Conservation (phyloP, 2,888 invertebrate genomes). For the Diarsia brunnea region DNA sequence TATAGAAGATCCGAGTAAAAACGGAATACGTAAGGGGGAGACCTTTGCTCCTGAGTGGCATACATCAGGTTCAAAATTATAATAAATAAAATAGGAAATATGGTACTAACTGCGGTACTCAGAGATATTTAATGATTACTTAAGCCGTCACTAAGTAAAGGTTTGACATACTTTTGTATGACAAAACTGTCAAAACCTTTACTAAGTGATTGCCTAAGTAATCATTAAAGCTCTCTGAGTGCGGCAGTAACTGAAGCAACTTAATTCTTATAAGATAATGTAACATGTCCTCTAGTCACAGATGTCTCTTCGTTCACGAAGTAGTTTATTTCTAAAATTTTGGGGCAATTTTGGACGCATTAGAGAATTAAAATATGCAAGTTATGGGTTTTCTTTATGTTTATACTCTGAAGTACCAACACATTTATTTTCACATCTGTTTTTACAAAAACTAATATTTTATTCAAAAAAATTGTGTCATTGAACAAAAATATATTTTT, state of each 20-base stretch:
- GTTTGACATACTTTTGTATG: no score
- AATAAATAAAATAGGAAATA: neutral
- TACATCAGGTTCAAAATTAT: neutral
- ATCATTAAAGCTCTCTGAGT: no score
- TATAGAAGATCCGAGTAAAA: neutral
- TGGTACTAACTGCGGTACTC: no score
- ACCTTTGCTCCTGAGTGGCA: neutral
- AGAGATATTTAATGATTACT: no score
- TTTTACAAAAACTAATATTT: neutral
- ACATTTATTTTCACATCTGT: neutral
- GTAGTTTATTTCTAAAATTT: neutral
- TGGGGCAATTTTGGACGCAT: neutral
- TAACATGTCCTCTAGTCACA: neutral
- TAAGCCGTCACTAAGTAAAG: no score
- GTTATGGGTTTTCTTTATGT: neutral
- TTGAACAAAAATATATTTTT: neutral
- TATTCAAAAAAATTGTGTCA: neutral
- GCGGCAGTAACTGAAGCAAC: neutral
- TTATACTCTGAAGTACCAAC: neutral
- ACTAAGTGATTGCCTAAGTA: no score
- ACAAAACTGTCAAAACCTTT: no score
- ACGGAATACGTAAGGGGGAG: neutral
- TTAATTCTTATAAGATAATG: conserved; percentile 22
- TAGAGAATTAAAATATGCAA: neutral
- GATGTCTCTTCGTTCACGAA: neutral